These are phyloP conservation scores for Latrodectus geometricus DNA, from an alignment of 1,140 invertebrate genomes.

Conservation along the genomic window DNA sequence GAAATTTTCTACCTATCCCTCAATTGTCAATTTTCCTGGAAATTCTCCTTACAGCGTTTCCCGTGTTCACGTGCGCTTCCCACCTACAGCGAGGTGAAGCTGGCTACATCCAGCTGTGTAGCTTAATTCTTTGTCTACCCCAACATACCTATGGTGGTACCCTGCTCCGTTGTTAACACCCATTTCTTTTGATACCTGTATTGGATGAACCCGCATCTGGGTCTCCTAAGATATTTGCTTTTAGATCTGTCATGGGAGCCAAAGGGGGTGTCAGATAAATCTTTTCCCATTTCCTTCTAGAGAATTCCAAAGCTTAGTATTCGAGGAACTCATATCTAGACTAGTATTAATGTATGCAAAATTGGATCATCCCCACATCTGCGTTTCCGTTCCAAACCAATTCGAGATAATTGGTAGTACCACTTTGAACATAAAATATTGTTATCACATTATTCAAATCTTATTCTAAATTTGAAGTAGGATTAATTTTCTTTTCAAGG, in stretches of 20 bases:
- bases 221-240: background rate
- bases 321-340: too few species aligned
- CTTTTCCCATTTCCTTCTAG: background rate
- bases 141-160: background rate
- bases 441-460: too few species aligned
- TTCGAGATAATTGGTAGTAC: too few species aligned
- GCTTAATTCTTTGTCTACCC: background rate
- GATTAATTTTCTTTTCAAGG: too few species aligned
- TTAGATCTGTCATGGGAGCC: background rate
- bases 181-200: background rate
- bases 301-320: background rate
- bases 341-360: too few species aligned
- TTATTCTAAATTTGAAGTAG: too few species aligned
- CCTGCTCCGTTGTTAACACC: background rate
- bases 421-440: too few species aligned
- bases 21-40: background rate
- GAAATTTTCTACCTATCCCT: too few species aligned
- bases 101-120: background rate
- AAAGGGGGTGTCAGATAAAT: background rate
- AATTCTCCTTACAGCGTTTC: background rate
- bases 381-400: too few species aligned
- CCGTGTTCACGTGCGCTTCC: background rate
- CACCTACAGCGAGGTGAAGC: background rate
- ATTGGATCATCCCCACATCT: too few species aligned
- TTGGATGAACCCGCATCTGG: slow-evolving; percentile 6